A percentile compares a stretch with the other conserved stretches of the same genome.
phyloP scores from a whole-genome alignment of 2,113 vertebrate genomes.

The Gallinago jamesoni region DNA sequence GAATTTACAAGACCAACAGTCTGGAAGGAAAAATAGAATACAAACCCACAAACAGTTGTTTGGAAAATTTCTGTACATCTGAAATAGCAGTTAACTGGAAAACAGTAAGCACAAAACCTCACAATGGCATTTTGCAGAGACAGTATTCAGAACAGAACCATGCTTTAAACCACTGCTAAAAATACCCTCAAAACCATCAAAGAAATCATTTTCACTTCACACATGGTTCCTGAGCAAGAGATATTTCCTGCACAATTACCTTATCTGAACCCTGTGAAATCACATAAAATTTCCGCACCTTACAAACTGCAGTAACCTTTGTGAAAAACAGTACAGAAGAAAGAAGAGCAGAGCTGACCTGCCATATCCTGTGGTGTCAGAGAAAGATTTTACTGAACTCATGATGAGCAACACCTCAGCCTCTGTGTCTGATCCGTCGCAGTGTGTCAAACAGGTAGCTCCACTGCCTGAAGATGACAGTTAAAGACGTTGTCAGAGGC shows the following conservation, averaged over 20 bases:
- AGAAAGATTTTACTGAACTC: constrained; percentile 82
- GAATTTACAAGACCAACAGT: background rate
- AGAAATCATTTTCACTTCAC: background rate
- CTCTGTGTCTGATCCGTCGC: constrained; percentile 87
- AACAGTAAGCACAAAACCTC: background rate
- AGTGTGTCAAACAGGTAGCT: constrained; percentile 90
- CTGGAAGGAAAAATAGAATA: background rate
- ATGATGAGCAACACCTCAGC: constrained; percentile 85
- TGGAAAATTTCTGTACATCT: background rate
- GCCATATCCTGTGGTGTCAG: constrained; percentile 72
- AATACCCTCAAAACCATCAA: background rate
- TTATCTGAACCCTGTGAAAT: background rate
- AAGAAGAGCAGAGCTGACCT: constrained; percentile 76
- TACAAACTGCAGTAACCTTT: background rate
- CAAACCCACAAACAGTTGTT: background rate
- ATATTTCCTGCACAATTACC: background rate
- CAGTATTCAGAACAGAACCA: background rate
- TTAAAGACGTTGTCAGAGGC: rapidly evolving
- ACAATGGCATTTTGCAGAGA: background rate
- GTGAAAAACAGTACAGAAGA: background rate
- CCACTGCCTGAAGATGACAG: constrained; percentile 83
- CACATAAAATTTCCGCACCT: rapidly evolving
- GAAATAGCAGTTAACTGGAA: background rate
- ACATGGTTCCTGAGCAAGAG: background rate
- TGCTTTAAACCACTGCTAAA: background rate